These are phyloP conservation scores for Eretmocerus hayati DNA, from an alignment of 2,888 invertebrate species.

Conservation along the genomic window DNA sequence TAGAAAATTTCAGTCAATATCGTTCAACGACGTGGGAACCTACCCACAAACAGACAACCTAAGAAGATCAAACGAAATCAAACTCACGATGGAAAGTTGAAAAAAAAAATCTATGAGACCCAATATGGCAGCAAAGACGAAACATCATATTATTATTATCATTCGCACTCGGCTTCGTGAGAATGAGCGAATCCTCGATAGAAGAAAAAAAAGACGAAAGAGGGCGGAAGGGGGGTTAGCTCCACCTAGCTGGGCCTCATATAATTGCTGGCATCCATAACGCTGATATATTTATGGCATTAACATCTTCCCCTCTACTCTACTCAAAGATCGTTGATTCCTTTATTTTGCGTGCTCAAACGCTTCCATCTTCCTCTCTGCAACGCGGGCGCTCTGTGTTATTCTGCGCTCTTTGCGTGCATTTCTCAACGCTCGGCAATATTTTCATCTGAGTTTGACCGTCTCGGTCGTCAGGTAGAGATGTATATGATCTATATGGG, in stretches of 20 bases:
- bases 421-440: slow-evolving; percentile 11
- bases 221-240: slow-evolving; percentile 11
- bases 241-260: slow-evolving; percentile 37
- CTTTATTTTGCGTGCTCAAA: slow-evolving; percentile 29
- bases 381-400: not conserved
- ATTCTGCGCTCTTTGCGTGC: slow-evolving; percentile 24
- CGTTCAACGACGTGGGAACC: too few species aligned
- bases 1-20: too few species aligned
- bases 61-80: too few species aligned
- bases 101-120: too few species aligned
- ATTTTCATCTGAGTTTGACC: slow-evolving; percentile 30
- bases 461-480: not conserved
- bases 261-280: slow-evolving; percentile 48
- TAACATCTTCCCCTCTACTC: slow-evolving; percentile 31
- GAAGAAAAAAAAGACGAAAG: not conserved
- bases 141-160: too few species aligned
- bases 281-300: slow-evolving; percentile 47
- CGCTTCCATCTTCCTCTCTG: not conserved
- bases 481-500: not conserved
- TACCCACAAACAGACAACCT: too few species aligned
- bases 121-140: too few species aligned
- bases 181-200: not conserved
- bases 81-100: too few species aligned
- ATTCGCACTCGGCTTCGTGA: slow-evolving; percentile 12
- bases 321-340: not conserved